Conservation (phyloP, 2,888 invertebrate genomes). For the Heteropelma amictum region DNA sequence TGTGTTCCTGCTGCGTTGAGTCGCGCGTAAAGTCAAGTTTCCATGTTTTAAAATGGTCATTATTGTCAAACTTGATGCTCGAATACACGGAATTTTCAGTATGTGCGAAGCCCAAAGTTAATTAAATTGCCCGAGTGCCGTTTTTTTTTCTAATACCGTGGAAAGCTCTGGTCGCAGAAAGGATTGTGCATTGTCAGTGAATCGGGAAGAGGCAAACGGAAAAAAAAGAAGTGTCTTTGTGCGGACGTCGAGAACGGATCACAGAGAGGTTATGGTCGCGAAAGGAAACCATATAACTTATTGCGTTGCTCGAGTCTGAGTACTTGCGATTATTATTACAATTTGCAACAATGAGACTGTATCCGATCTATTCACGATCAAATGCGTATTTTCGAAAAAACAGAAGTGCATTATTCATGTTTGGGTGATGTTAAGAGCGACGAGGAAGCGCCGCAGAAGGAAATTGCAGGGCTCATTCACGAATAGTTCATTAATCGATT, state of each 20-base stretch:
- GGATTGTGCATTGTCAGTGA: too few relatives aligned
- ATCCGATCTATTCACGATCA: background rate
- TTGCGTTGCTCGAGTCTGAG: background rate
- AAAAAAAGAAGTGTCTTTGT: background rate
- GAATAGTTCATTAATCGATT: conserved; percentile 1
- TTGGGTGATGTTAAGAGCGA: conserved; percentile 64
- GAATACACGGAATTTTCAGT: too few relatives aligned
- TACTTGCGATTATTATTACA: background rate
- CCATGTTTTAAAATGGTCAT: too few relatives aligned
- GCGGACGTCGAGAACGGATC: background rate
- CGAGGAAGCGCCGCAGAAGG: conserved; percentile 61
- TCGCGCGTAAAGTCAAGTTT: too few relatives aligned
- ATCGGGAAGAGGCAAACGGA: too few relatives aligned
- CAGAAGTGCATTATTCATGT: conserved; percentile 1
- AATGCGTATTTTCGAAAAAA: background rate
- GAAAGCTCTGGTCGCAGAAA: too few relatives aligned
- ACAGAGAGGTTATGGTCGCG: background rate
- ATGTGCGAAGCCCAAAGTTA: too few relatives aligned
- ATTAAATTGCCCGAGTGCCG: too few relatives aligned
- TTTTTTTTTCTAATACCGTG: too few relatives aligned
- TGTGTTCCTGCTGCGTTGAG: too few relatives aligned
- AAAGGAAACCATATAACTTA: background rate
- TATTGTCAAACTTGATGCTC: too few relatives aligned
- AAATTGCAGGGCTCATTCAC: conserved; percentile 28
- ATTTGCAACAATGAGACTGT: background rate